phyloP scores from a whole-genome alignment of 2,797 vertebrate genomes.

The Xyrichtys novacula region DNA sequence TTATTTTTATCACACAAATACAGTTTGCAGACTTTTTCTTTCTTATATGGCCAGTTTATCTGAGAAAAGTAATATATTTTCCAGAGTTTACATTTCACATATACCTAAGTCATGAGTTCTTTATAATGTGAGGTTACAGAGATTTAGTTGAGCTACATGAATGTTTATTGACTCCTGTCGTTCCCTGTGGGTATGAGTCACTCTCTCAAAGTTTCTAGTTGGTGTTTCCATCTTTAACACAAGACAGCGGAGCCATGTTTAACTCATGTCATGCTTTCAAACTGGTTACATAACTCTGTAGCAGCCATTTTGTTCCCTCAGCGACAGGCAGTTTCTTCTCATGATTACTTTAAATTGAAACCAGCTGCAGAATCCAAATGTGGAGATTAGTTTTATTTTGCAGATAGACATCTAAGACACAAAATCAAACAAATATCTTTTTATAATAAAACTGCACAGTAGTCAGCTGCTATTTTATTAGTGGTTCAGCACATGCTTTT shows the following conservation, averaged over 20 bases:
- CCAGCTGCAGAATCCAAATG: constrained; percentile 8
- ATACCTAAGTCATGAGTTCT: not conserved
- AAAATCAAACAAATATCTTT: not conserved
- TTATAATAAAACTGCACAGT: not conserved
- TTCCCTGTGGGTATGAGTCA: not conserved
- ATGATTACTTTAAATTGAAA: constrained; percentile 13
- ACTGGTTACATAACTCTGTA: constrained; percentile 32
- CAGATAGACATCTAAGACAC: not conserved
- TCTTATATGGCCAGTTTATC: too few species aligned
- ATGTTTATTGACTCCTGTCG: not conserved
- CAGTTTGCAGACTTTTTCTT: too few species aligned
- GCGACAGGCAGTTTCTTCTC: constrained; percentile 7
- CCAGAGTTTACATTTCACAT: not conserved
- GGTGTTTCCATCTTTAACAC: constrained; percentile 13
- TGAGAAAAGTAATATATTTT: too few species aligned
- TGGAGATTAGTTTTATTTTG: not conserved
- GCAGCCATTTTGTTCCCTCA: constrained; percentile 57
- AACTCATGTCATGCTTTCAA: constrained; percentile 15
- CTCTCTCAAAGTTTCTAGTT: not conserved
- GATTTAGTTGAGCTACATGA: not conserved
- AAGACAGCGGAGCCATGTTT: constrained; percentile 9
- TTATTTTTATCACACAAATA: too few species aligned
- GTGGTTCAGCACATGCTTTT: not conserved
- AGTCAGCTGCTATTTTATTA: not conserved
- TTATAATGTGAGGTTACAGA: not conserved